phyloP scores from a whole-genome alignment of 2,113 vertebrate species.

The Malurus elegans region DNA sequence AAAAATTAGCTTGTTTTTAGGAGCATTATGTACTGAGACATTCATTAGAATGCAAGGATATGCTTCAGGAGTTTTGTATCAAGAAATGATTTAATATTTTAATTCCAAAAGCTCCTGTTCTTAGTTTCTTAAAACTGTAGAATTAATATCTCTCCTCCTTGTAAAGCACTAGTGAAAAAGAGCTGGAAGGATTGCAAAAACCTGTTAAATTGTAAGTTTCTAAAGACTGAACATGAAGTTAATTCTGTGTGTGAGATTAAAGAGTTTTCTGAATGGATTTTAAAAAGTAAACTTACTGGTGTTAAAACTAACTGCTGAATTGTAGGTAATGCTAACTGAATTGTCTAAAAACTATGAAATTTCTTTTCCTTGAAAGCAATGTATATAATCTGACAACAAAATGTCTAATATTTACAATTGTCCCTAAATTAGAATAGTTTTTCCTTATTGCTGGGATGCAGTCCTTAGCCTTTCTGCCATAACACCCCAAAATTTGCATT shows the following conservation, averaged over 20 bases:
- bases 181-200: background rate
- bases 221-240: background rate
- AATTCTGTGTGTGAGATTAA: background rate
- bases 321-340: background rate
- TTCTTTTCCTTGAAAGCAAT: background rate
- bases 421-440: background rate
- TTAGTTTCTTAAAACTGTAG: background rate
- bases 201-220: background rate
- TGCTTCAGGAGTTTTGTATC: background rate
- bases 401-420: background rate
- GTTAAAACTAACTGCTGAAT: background rate
- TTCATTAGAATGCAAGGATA: background rate
- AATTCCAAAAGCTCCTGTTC: background rate
- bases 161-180: background rate
- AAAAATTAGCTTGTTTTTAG: background rate
- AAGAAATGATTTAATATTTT: background rate
- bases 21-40: background rate
- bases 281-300: background rate
- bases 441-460: background rate
- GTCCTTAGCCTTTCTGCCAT: background rate
- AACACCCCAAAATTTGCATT: background rate
- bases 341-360: background rate
- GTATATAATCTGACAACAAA: background rate
- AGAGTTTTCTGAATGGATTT: background rate
- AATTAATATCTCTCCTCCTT: background rate